A percentile compares a stretch with the other conserved stretches of the same genome.
Conservation (phyloP, 2,888 invertebrate species). For the Polyommatus icarus region DNA sequence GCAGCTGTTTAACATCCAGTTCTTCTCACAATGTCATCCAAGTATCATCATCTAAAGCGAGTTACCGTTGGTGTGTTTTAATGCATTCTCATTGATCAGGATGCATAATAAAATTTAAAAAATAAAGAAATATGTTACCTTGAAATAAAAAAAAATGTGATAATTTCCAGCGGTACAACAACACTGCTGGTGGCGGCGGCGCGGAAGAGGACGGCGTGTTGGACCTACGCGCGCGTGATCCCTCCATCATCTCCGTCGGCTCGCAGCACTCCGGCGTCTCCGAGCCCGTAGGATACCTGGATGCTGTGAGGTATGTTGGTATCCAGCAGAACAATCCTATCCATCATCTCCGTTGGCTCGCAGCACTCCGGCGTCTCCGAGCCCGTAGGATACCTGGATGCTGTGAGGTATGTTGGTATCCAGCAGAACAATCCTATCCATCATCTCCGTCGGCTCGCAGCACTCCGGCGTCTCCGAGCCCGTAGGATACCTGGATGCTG, state of each 20-base stretch:
- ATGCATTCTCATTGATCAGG: too few relatives aligned
- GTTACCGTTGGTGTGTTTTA: too few relatives aligned
- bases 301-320: constrained; percentile 62
- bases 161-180: neutral
- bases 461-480: constrained; percentile 74
- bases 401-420: constrained; percentile 56
- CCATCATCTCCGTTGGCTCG: constrained; percentile 74
- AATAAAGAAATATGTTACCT: neutral
- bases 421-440: too few relatives aligned
- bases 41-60: too few relatives aligned
- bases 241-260: constrained; percentile 74
- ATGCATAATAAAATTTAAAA: too few relatives aligned
- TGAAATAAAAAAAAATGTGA: neutral
- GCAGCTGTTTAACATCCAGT: too few relatives aligned
- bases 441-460: constrained; percentile 76
- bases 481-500: constrained; percentile 72
- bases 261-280: constrained; percentile 75
- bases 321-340: too few relatives aligned
- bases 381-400: constrained; percentile 73
- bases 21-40: too few relatives aligned
- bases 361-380: constrained; percentile 75
- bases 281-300: constrained; percentile 73
- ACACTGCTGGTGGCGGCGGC: constrained; percentile 35
- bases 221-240: constrained; percentile 79
- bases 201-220: constrained; percentile 70